phyloP scores from a whole-genome alignment of 2,888 invertebrate species.

The Horisme vitalbata region DNA sequence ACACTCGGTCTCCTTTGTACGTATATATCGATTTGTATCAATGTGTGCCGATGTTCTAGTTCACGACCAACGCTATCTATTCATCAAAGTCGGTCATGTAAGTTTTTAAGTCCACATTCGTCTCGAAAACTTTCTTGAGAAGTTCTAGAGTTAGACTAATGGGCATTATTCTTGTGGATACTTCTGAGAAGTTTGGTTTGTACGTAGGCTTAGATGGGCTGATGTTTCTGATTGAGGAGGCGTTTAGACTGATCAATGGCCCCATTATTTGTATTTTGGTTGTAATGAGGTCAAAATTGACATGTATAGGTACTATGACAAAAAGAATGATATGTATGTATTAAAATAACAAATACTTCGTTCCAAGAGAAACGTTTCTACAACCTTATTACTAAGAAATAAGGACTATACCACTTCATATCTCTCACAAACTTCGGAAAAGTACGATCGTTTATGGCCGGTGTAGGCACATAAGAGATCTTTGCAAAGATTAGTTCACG shows the following conservation, averaged over 20 bases:
- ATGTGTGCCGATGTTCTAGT: constrained; percentile 33
- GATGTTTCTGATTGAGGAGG: no score
- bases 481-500: constrained; percentile 33
- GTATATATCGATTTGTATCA: constrained; percentile 33
- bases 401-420: constrained; percentile 4
- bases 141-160: constrained; percentile 17
- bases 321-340: no score
- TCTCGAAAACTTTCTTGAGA: constrained; percentile 16
- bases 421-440: constrained; percentile 20
- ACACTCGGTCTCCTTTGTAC: constrained; percentile 21
- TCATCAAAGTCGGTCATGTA: constrained; percentile 39
- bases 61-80: constrained; percentile 31
- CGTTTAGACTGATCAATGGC: no score
- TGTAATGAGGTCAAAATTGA: no score
- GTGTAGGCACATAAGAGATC: constrained; percentile 21
- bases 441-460: constrained; percentile 22
- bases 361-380: not conserved
- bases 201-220: no score
- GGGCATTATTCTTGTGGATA: constrained; percentile 11
- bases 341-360: no score
- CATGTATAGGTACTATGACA: no score
- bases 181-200: constrained; percentile 4
- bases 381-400: not conserved
- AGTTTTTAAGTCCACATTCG: constrained; percentile 31
- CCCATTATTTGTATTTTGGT: no score